Base-by-base conservation (phyloP, 2,797 vertebrate genomes). In the Myripristis murdjan region DNA sequence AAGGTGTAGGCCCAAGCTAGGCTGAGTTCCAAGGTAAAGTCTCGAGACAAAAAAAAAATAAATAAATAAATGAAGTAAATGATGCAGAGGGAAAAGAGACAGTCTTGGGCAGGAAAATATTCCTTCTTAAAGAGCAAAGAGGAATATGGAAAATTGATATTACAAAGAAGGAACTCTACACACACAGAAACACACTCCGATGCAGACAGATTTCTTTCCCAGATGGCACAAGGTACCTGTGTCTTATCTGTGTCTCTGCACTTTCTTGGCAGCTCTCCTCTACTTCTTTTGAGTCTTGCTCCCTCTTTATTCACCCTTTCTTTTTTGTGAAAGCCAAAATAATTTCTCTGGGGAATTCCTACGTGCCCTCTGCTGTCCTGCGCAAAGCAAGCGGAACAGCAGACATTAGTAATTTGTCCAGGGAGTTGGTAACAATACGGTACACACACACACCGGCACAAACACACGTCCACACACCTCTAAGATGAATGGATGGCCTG, bases 401-500 rank as follows among this genome's bases (percentile, higher is more conserved):
- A 73, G 64, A 70, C 81, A 89, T 88, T 88, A 87, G 88, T 91
- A 84, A 91, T 90, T 82, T 89, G 41, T 31, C 54, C 52, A 11
- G 67, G 69, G 52, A 81, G 74, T 83, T 60, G 77, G 83, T 70
- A 70, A 88, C 77, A 64, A 75, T 58, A 70, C 55, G 37, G 33
- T 44, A 53, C 66, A 81, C 28, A 2, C 37, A 60, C 28, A 2
- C 43, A 57, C 48, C 41, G 64, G 60, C 67, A 75, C 70, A 81
- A 52, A 46, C 48, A 41, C 35, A 73, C 2, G 37, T 18, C 16
- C 39, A 64, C 55, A 66, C 23, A 24, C 56, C 39, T 48, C 33
- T 18, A 70, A 88, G 84, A 86, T 70, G 24, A 87, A 89, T 78
- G 62, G 58, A 63, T 67, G 46, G 55, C 52, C 31, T 28, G 6